Percentiles rank a stretch among this genome's conserved stretches.
phyloP scores from a whole-genome alignment of 2,797 vertebrate genomes.

The Loriculus beryllinus region DNA sequence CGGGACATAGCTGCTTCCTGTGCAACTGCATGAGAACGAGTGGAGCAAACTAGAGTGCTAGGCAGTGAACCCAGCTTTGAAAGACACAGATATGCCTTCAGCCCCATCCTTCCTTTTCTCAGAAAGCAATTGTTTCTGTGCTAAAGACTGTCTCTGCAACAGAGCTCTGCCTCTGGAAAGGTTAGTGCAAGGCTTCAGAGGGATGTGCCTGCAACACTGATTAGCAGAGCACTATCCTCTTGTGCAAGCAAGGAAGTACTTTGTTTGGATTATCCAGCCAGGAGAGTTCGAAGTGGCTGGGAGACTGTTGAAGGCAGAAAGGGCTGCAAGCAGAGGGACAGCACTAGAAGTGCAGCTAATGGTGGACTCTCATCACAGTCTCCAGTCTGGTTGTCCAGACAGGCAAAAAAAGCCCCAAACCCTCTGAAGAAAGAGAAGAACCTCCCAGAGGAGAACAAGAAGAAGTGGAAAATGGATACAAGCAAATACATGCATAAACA shows the following conservation, averaged over 20 bases:
- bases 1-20: not conserved
- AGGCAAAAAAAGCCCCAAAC: not conserved
- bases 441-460: not conserved
- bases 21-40: not conserved
- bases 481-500: not conserved
- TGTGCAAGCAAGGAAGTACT: not conserved
- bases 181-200: not conserved
- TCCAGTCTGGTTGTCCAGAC: not conserved
- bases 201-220: not conserved
- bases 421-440: not conserved
- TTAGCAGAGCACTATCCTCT: not conserved
- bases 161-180: not conserved
- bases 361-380: accelerated
- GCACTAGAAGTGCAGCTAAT: not conserved
- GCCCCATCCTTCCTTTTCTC: not conserved
- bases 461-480: not conserved
- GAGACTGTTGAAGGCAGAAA: not conserved
- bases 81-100: not conserved
- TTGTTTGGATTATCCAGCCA: not conserved
- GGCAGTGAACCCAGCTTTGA: not conserved
- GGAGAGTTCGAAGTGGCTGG: not conserved
- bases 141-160: not conserved
- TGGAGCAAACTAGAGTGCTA: not conserved
- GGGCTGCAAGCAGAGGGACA: not conserved
- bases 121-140: not conserved